These are phyloP conservation scores for Sarcophaga bullata DNA, from an alignment of 1,140 invertebrate species.

Conservation along the genomic window DNA sequence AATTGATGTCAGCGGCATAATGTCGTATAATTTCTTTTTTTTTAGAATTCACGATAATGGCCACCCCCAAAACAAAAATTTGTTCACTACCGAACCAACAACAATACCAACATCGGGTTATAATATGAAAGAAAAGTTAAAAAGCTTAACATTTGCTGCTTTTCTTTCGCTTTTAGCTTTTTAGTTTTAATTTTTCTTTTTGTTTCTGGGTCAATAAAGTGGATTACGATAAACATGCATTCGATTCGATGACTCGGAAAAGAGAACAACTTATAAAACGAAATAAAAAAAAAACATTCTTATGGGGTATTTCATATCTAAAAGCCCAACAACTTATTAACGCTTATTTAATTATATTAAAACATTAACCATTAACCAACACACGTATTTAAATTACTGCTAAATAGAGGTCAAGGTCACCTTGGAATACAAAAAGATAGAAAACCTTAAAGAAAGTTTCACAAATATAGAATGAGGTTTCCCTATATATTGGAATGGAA, in stretches of 20 bases:
- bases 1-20: no score
- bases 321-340: neutral
- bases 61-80: neutral
- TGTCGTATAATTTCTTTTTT: no score
- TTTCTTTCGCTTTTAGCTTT: neutral
- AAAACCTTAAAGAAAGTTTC: no score
- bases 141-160: slow-evolving; percentile 6
- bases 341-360: neutral
- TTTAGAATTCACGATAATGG: no score
- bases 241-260: neutral
- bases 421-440: no score
- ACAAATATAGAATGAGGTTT: no score
- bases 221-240: slow-evolving; percentile 6
- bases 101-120: neutral
- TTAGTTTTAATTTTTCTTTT: neutral
- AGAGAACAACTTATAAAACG: neutral
- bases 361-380: no score
- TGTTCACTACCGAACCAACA: neutral
- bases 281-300: neutral
- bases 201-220: slow-evolving; percentile 16
- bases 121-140: neutral
- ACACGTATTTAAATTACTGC: no score
- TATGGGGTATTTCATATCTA: neutral
- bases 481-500: no score
- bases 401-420: no score